Percentiles rank a stretch among this genome's conserved stretches.
Conservation (phyloP, 2,797 vertebrate species). For the Gymnothorax javanicus region DNA sequence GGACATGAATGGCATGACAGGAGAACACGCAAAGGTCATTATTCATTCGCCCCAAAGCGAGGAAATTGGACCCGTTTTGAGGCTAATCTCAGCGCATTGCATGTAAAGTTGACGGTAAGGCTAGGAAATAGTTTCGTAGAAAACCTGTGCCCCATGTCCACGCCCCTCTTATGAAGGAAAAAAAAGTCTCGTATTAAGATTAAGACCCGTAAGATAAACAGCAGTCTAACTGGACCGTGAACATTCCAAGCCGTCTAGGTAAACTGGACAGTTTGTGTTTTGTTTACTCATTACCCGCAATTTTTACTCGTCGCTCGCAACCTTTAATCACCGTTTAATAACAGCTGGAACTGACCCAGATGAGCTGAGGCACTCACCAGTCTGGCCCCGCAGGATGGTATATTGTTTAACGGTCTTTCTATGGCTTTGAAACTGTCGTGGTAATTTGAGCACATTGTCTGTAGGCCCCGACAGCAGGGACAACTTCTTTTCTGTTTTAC, state of each 20-base stretch:
- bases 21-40: neutral
- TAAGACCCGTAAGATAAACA: conserved; percentile 62
- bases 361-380: conserved; percentile 15
- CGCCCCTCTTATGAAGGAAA: neutral
- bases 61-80: neutral
- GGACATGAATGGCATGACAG: too few species aligned
- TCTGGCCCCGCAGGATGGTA: conserved; percentile 7
- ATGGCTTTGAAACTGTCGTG: conserved; percentile 25
- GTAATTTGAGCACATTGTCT: neutral
- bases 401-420: conserved; percentile 19
- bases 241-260: conserved; percentile 58
- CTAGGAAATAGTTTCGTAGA: neutral
- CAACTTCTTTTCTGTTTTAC: conserved; percentile 10
- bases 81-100: neutral
- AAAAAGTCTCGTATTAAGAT: conserved; percentile 56
- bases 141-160: neutral
- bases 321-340: conserved; percentile 44
- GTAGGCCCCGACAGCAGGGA: neutral
- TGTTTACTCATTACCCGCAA: conserved; percentile 54
- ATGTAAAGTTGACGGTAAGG: conserved; percentile 8
- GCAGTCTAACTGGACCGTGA: conserved; percentile 54
- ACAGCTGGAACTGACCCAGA: conserved; percentile 12
- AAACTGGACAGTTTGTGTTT: conserved; percentile 57
- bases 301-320: conserved; percentile 54
- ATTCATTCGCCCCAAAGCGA: conserved; percentile 19